Percentiles rank a stretch among this genome's conserved stretches.
These are phyloP conservation scores for Orthosia cruda DNA, from an alignment of 2,888 invertebrate genomes.

Conservation along the genomic window DNA sequence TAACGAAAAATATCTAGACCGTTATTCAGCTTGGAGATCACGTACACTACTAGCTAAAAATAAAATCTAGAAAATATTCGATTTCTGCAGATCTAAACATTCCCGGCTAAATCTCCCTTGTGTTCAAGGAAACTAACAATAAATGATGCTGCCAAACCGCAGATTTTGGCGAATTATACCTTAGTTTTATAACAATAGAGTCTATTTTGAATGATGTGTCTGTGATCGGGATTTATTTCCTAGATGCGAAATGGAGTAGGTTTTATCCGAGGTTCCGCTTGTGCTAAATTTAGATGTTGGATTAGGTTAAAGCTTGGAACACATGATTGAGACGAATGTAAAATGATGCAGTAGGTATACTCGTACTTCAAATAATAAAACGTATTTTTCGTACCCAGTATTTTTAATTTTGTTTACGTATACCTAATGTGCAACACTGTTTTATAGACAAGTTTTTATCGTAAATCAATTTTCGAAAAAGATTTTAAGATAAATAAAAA, in stretches of 20 bases:
- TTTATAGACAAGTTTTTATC: too few species aligned
- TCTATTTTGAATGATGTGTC: constrained; percentile 46
- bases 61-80: constrained; percentile 32
- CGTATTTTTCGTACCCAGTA: not conserved
- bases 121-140: constrained; percentile 50
- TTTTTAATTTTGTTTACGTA: too few species aligned
- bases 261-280: constrained; percentile 54
- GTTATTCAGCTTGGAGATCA: not conserved
- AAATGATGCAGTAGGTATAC: not conserved
- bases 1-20: not conserved
- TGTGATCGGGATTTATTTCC: constrained; percentile 35
- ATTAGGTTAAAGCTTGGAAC: constrained; percentile 10
- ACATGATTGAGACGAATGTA: not conserved
- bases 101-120: constrained; percentile 32
- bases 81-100: constrained; percentile 47
- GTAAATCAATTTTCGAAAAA: too few species aligned
- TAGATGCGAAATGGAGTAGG: constrained; percentile 47
- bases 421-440: too few species aligned
- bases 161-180: constrained; percentile 40
- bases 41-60: constrained; percentile 22
- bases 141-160: constrained; percentile 64
- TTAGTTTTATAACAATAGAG: constrained; percentile 39
- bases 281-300: constrained; percentile 13
- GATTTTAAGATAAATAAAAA: constrained; percentile 2
- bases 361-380: not conserved